Percentiles rank a stretch among this genome's conserved stretches.
These are phyloP conservation scores for Struthio camelus DNA, from an alignment of 2,113 vertebrate species.

Conservation along the genomic window DNA sequence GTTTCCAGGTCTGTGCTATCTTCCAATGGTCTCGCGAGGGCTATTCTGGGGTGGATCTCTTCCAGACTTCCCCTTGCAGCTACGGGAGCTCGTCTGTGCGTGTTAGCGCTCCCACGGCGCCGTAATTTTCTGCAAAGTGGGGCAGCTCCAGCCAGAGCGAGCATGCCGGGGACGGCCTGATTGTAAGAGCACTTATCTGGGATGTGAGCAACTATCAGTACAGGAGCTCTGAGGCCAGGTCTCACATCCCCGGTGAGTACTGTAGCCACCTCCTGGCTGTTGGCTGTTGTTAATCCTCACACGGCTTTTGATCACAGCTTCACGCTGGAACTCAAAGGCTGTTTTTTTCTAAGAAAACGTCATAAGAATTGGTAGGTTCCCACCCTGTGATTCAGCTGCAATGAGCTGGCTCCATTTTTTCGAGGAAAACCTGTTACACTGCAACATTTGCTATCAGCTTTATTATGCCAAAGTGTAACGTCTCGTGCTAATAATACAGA, in stretches of 20 bases:
- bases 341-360: neutral
- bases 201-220: neutral
- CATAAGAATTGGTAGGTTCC: neutral
- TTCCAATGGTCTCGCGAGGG: neutral
- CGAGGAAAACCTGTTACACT: neutral
- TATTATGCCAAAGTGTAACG: neutral
- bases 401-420: neutral
- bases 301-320: neutral
- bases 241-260: neutral
- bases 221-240: neutral
- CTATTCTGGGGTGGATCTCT: neutral
- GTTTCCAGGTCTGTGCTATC: neutral
- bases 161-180: accelerated
- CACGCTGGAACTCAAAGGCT: neutral
- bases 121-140: neutral
- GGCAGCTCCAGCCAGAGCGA: neutral
- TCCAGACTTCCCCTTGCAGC: neutral
- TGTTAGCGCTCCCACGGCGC: neutral
- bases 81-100: neutral
- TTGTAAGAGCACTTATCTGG: neutral
- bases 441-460: neutral
- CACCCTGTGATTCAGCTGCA: neutral
- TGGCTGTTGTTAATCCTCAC: neutral
- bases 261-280: neutral
- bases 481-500: neutral